A percentile compares a stretch with the other conserved stretches of the same genome.
These are phyloP conservation scores for Pangasius djambal DNA, from an alignment of 2,797 vertebrate species.

Conservation along the genomic window DNA sequence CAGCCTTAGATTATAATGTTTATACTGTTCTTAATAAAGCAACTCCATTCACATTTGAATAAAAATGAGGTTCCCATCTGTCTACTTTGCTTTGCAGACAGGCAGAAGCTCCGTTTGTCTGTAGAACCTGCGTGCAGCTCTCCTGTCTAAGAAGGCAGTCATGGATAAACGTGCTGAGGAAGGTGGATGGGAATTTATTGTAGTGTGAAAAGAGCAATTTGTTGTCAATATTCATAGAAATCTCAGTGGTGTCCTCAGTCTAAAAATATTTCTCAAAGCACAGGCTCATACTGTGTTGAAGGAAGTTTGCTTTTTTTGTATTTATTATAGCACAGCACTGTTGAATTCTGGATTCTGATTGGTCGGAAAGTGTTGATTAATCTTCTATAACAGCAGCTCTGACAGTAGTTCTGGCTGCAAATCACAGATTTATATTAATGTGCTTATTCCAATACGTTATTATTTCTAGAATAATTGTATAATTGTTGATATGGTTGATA, in stretches of 20 bases:
- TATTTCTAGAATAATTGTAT: background rate
- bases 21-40: conserved; percentile 9
- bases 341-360: conserved; percentile 12
- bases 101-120: background rate
- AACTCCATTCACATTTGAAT: background rate
- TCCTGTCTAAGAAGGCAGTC: background rate
- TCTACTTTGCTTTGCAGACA: too few species aligned
- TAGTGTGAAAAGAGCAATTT: background rate
- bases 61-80: background rate
- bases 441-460: background rate
- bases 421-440: background rate
- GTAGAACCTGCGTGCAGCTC: background rate
- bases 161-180: background rate
- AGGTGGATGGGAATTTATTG: background rate
- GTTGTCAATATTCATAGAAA: background rate
- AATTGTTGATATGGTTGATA: background rate
- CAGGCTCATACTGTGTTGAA: background rate
- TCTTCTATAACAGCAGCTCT: background rate
- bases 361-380: background rate
- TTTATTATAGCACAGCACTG: background rate
- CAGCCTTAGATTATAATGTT: background rate
- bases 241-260: background rate
- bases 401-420: background rate
- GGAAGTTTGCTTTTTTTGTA: background rate
- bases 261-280: background rate